These are phyloP conservation scores for Anas platyrhynchos DNA, from an alignment of 2,113 vertebrate species.

Conservation along the genomic window DNA sequence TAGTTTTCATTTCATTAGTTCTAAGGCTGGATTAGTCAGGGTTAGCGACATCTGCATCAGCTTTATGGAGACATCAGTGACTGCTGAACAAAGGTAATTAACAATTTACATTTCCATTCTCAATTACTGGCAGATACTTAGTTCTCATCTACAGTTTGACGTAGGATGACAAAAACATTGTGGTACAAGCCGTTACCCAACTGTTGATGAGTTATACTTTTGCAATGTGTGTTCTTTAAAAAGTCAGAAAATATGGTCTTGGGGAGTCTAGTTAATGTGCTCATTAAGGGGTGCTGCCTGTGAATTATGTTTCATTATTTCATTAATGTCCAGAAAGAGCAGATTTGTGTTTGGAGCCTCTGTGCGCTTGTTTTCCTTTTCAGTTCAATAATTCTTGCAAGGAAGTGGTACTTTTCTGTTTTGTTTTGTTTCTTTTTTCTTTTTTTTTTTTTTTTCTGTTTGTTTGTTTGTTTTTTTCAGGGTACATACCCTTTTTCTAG, in stretches of 20 bases:
- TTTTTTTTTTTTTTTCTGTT: not conserved
- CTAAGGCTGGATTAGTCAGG: not conserved
- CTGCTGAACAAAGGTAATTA: not conserved
- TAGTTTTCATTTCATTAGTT: not conserved
- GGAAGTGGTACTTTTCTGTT: accelerated
- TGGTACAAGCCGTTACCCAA: not conserved
- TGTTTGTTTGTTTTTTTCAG: not conserved
- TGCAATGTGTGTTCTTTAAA: not conserved
- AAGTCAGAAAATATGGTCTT: not conserved
- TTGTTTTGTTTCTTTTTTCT: not conserved
- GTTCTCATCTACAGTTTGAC: not conserved
- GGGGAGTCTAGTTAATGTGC: not conserved
- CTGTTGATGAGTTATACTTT: not conserved
- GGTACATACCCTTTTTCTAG: not conserved
- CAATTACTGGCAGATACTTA: not conserved
- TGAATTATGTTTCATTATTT: accelerated
- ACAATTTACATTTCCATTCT: not conserved
- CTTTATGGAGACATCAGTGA: not conserved
- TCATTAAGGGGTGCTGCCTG: accelerated
- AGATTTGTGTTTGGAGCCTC: not conserved
- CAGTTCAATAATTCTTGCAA: accelerated
- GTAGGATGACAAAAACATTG: not conserved
- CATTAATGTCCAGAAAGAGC: not conserved
- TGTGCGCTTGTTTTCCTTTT: not conserved
- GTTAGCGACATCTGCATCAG: not conserved